Base-by-base conservation (phyloP, 2,797 vertebrate genomes). In the Oreochromis mossambicus region DNA sequence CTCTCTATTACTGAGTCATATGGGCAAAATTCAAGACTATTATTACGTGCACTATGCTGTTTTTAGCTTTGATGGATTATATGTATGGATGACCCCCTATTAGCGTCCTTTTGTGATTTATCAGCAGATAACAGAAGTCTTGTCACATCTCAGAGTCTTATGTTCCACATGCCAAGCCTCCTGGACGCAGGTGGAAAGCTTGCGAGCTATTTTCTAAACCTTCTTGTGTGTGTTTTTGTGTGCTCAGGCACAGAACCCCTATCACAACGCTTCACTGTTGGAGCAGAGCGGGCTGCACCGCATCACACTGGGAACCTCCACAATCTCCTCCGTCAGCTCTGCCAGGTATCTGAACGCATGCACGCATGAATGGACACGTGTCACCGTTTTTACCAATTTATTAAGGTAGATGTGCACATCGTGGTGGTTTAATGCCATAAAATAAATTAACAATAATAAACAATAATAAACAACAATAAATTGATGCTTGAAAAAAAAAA, bases 221-320 rank as follows among this genome's bases (percentile, higher is more conserved):
- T 26, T 24, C 8, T 21, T 5, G 15, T 19, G n/a, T 80, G 50
- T 66, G 4, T 92, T 17, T 82, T 3, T 88, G 34, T 84, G 43
- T 82, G 11, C 82, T 21, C 89, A 99, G 98, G 97, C 97, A 76
- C 98, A 98, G 46, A 98, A 92, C 0, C 96, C 97, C 10, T 99
- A 98, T 92, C 99, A 99, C 92, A 98, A 98, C 61, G 97, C 98
- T 0, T 98, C 98, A 0, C 96, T 99, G 83, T 96, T 99, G 88
- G 98, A 99, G 92, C 98, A 99, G 96, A 99, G 98, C 0, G 98
- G 98, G 51, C 97, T 99, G 61, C 99, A 99, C 89, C 97, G 98
- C 78, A 99, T 99, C 96, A 99, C 98, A 9, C 95, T 99, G 75
- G 99, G 99, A 13, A 97, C 98, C 54, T 99, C 99, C 90, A 99